Conservation (phyloP, 1,140 invertebrate genomes). For the Bradynema listronoti region DNA sequence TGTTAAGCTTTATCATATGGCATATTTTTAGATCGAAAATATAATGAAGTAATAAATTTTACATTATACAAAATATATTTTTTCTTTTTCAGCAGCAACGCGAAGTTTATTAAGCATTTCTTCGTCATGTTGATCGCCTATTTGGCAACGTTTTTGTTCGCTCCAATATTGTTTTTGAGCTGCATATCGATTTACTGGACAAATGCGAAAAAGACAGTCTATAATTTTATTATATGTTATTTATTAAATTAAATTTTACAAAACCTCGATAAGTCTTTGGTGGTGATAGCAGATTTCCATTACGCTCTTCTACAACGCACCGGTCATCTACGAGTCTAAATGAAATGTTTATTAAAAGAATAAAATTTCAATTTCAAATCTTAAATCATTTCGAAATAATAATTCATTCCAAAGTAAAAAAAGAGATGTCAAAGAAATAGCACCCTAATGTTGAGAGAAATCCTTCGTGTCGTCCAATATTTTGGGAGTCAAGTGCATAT, state of each 20-base stretch:
- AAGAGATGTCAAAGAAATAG: constrained; percentile 8
- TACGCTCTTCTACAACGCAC: constrained; percentile 51
- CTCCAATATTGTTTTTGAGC: constrained; percentile 99
- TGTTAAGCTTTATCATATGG: too few species aligned
- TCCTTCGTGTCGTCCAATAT: constrained; percentile 40
- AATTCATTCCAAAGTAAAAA: constrained; percentile 16
- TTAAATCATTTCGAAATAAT: constrained; percentile 8
- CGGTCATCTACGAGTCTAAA: constrained; percentile 53
- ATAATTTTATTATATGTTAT: too few species aligned
- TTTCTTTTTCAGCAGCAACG: constrained; percentile 63
- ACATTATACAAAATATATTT: too few species aligned
- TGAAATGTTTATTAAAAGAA: constrained; percentile 10
- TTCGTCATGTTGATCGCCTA: constrained; percentile 67
- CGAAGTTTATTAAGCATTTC: constrained; percentile 86
- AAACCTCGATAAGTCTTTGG: constrained; percentile 55
- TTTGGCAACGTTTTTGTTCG: constrained; percentile 78
- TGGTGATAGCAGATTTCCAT: constrained; percentile 50
- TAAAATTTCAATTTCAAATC: constrained; percentile 6
- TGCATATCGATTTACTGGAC: constrained; percentile 95
- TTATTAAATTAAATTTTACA: too few species aligned
- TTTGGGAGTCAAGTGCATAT: constrained; percentile 44
- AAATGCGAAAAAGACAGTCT: constrained; percentile 99
- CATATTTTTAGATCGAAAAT: too few species aligned
- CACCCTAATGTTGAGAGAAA: constrained; percentile 54
- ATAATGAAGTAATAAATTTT: too few species aligned